Evolutionary conservation across 1,140 invertebrate genomes (phyloP), one percentile per base, ranked within the genome.

Genomic region (Trichoplusia ni): DNA sequence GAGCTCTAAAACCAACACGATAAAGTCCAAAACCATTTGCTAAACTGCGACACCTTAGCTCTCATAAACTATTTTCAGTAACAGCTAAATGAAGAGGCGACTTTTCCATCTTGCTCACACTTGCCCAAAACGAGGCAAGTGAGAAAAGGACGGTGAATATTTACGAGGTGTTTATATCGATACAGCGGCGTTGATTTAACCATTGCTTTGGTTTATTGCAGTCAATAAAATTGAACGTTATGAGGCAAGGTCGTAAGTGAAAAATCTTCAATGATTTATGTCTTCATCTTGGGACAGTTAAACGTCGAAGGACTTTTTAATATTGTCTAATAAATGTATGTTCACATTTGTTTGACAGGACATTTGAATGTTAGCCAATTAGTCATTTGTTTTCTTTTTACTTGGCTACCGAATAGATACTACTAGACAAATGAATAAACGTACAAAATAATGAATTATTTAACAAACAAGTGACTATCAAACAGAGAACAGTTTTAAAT

Each of bases 221-320:
- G 82, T 85, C 87, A 86, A 90, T 90, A 90, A 90, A 90, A 87
- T 86, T 88, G 81, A 88, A 84, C 76, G 82, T 87, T 90, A 89
- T 87, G 82, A 87, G 83, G 82, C 87, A 90, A 90, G 86, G 87
- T 86, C 87, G 86, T 69, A 72, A 72, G 73, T 77, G 85, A 83
- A 83, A 84, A 81, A 86, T 81, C 71, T 63, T 69, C 61, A 40
- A 68, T 83, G 80, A 88, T 86, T 90, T 82, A 86, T 87, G 87
- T 86, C 85, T 88, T 85, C 63, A 88, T 90, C 76, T 64, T 66
- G 63, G 42, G 54, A 71, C 66, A 68, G 67, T 47, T 62, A 69
- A 2, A 58, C 4, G 7, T 31, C 13, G 11, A 40, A 16, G 7
- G 8, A 4, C 4, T 14, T 58, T 42, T 44, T 58, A n/a, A 14